Evolutionary conservation across 2,113 vertebrate genomes (phyloP).

Genomic region (Natator depressus): DNA sequence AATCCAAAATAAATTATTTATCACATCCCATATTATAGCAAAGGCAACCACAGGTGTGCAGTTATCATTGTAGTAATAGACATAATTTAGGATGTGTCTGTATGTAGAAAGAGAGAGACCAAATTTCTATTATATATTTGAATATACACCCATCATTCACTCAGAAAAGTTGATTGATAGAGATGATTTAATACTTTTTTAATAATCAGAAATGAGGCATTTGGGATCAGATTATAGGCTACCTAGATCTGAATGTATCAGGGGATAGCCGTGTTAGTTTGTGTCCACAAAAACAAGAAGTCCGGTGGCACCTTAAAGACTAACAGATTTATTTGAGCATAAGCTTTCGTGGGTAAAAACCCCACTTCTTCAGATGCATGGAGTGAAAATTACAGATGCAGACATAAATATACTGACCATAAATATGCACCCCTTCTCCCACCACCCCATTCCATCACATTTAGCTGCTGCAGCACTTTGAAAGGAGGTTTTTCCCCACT

Average conservation of each 20-base stretch:
- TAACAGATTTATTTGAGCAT: too few species aligned
- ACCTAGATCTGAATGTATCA: not conserved
- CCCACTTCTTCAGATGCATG: too few species aligned
- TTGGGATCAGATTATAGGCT: not conserved
- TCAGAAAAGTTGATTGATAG: not conserved
- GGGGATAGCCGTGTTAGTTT: too few species aligned
- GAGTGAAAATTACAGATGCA: too few species aligned
- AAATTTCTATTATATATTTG: accelerated
- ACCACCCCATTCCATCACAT: not conserved
- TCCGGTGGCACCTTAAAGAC: too few species aligned
- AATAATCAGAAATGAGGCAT: not conserved
- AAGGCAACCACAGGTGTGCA: not conserved
- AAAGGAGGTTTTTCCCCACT: too few species aligned
- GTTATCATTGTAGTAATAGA: not conserved
- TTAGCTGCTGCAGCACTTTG: too few species aligned
- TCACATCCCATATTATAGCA: not conserved
- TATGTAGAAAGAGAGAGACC: not conserved
- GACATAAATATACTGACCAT: too few species aligned
- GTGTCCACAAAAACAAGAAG: too few species aligned
- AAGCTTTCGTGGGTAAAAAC: too few species aligned
- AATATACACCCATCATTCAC: not conserved
- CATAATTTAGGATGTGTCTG: accelerated
- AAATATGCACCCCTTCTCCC: too few species aligned
- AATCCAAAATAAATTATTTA: conserved; percentile 46
- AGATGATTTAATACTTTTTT: not conserved